phyloP scores from a whole-genome alignment of 2,888 invertebrate species.

The Sipha maydis region DNA sequence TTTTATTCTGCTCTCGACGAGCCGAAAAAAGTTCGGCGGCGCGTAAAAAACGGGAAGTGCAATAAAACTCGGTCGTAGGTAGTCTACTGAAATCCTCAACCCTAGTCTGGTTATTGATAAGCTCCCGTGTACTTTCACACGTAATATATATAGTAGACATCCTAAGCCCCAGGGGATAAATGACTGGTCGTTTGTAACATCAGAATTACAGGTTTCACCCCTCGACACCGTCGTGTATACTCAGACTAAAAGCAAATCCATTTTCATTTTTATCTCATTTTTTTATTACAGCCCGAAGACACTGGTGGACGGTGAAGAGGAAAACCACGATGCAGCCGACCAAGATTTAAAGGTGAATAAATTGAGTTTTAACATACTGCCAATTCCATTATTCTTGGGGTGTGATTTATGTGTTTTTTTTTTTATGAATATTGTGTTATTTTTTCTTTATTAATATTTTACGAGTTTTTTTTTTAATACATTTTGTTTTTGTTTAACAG shows the following conservation, averaged over 20 bases:
- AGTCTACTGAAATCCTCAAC: constrained; percentile 46
- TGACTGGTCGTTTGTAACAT: constrained; percentile 47
- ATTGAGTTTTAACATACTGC: not conserved
- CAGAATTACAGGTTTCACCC: constrained; percentile 50
- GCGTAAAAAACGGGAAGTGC: constrained; percentile 38
- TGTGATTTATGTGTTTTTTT: not conserved
- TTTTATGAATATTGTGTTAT: not conserved
- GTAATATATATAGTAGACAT: not conserved
- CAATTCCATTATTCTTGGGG: not conserved
- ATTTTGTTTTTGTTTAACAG: constrained; percentile 47
- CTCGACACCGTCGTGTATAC: not conserved
- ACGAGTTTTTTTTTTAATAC: not conserved
- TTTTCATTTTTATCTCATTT: constrained; percentile 42
- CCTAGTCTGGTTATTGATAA: constrained; percentile 51
- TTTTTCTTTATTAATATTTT: not conserved
- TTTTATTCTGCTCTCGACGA: constrained; percentile 3
- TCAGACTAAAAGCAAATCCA: constrained; percentile 42
- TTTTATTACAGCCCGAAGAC: constrained; percentile 24
- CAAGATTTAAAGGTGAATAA: constrained; percentile 45
- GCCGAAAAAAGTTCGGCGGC: not conserved
- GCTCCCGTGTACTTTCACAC: not conserved
- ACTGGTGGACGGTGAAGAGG: not conserved
- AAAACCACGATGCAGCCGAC: not conserved
- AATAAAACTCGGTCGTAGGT: constrained; percentile 39
- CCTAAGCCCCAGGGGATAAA: constrained; percentile 23